These are phyloP conservation scores for Misgurnus anguillicaudatus DNA, from an alignment of 2,113 vertebrate species.

Conservation along the genomic window DNA sequence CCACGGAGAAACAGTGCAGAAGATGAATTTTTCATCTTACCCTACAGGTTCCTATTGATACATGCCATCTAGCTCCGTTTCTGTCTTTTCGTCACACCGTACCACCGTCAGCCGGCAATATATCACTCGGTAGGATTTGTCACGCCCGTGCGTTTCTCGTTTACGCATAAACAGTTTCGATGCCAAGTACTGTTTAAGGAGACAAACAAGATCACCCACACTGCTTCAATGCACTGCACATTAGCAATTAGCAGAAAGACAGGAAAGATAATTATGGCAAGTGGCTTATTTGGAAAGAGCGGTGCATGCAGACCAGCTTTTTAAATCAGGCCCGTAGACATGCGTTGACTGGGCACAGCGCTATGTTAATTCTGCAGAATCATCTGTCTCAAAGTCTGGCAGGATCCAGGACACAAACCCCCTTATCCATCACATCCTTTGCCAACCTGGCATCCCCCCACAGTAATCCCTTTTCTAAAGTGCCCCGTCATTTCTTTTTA, in stretches of 20 bases:
- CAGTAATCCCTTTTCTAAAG: constrained; percentile 43
- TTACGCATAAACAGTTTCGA: background rate
- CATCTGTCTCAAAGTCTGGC: constrained; percentile 18
- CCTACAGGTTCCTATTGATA: constrained; percentile 40
- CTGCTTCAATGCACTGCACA: constrained; percentile 6
- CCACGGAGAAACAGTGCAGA: constrained; percentile 23
- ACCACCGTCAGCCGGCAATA: constrained; percentile 10
- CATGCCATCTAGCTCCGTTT: constrained; percentile 50
- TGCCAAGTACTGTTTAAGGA: background rate
- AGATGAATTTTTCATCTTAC: constrained; percentile 42
- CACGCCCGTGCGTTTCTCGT: background rate
- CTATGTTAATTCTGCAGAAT: constrained; percentile 19
- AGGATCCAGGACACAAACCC: background rate
- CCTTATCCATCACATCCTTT: constrained; percentile 40
- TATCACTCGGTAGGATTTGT: background rate
- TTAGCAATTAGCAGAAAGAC: constrained; percentile 7
- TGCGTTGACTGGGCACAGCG: background rate
- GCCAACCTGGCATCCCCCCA: constrained; percentile 45
- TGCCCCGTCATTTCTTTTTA: constrained; percentile 56
- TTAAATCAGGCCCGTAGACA: background rate
- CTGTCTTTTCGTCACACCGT: constrained; percentile 29
- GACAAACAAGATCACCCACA: background rate
- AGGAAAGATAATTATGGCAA: constrained; percentile 11
- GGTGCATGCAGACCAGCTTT: background rate
- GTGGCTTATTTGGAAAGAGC: constrained; percentile 13